Percentiles rank a stretch among this genome's conserved stretches.
Conservation (phyloP, 2,797 vertebrate species). For the Gila robusta region DNA sequence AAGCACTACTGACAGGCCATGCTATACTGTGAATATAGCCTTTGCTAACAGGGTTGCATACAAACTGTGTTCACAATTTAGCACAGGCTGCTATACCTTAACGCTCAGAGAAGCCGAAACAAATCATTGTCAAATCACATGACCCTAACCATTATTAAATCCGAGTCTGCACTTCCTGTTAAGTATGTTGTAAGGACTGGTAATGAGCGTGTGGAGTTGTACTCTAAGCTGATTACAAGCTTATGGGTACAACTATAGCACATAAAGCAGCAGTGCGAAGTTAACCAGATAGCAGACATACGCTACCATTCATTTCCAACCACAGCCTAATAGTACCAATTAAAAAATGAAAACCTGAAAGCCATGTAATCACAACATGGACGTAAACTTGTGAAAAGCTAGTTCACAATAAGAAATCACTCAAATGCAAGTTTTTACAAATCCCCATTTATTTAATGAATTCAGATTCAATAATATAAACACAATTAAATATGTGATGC, state of each 20-base stretch:
- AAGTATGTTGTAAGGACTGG: constrained; percentile 50
- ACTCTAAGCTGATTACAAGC: constrained; percentile 72
- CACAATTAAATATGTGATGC: constrained; percentile 63
- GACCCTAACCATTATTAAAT: not conserved
- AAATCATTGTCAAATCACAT: not conserved
- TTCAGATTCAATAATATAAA: constrained; percentile 69
- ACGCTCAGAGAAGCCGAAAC: not conserved
- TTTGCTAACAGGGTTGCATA: not conserved
- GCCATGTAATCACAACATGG: not conserved
- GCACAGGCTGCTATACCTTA: not conserved
- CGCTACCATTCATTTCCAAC: constrained; percentile 5
- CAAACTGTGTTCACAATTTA: not conserved
- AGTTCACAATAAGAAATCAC: not conserved
- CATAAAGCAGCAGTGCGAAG: constrained; percentile 39
- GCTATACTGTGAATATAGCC: not conserved
- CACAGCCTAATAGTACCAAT: not conserved
- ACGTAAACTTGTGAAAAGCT: no score
- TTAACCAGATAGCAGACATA: constrained; percentile 30
- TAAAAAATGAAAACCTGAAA: not conserved
- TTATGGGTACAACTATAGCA: constrained; percentile 73
- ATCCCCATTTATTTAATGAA: constrained; percentile 43
- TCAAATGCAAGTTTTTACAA: constrained; percentile 59
- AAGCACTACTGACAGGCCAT: not conserved
- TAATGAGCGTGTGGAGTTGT: constrained; percentile 66
- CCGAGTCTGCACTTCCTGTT: constrained; percentile 1